Evolutionary conservation across 2,888 invertebrate genomes (phyloP).

Genomic region (Malachius bipustulatus): DNA sequence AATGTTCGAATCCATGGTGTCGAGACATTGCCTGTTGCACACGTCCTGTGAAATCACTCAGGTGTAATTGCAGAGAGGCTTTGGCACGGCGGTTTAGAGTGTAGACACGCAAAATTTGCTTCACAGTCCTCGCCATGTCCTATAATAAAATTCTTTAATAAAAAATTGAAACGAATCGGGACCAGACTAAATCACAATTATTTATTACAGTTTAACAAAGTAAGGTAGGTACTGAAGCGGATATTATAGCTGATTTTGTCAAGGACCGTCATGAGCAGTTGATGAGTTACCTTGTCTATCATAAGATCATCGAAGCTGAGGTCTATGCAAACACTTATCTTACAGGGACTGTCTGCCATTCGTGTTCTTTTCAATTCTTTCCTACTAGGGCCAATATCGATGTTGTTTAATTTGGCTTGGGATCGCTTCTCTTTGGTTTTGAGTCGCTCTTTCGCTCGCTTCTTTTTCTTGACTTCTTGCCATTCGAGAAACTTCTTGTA

Average conservation of each 20-base stretch:
- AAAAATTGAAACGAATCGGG: no score
- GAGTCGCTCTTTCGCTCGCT: constrained; percentile 56
- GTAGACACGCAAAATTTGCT: constrained; percentile 84
- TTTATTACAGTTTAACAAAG: not conserved
- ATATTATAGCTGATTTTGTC: constrained; percentile 4
- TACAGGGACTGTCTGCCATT: constrained; percentile 55
- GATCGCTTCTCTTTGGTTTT: constrained; percentile 54
- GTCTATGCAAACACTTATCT: constrained; percentile 69
- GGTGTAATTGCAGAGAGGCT: constrained; percentile 69
- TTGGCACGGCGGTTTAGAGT: constrained; percentile 74
- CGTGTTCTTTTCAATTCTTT: constrained; percentile 66
- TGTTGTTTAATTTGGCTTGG: constrained; percentile 57
- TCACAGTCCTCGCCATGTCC: constrained; percentile 78
- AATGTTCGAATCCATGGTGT: constrained; percentile 80
- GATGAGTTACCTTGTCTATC: constrained; percentile 47
- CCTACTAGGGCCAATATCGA: constrained; percentile 64
- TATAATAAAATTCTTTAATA: constrained; percentile 23
- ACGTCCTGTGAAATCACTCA: constrained; percentile 68
- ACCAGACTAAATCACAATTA: no score
- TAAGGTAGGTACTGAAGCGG: not conserved
- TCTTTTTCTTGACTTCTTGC: constrained; percentile 55
- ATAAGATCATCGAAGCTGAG: constrained; percentile 85
- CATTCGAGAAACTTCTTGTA: constrained; percentile 56
- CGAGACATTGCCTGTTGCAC: constrained; percentile 62
- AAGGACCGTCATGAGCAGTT: no score